Evolutionary conservation across 2,797 vertebrate genomes (phyloP), one percentile per base, ranked within the genome.

Genomic region (Neosilurus hyrtlii): DNA sequence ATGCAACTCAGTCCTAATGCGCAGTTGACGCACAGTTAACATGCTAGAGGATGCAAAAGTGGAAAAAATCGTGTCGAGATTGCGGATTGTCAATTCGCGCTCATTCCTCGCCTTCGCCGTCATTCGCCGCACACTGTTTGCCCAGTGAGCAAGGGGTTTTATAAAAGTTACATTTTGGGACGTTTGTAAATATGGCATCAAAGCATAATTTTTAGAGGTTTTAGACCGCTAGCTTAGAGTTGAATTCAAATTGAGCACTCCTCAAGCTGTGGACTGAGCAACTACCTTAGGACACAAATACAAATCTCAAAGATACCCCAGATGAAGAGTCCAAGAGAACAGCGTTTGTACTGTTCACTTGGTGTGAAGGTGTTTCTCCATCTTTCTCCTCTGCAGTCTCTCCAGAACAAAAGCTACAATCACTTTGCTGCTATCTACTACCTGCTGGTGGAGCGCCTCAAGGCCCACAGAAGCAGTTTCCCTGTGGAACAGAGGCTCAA

Each of bases 341-440:
- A 24, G n/a, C n/a, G n/a, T 51, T 14, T 51, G 6, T 6, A 51
- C 0, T 51, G 7, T 49, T 14, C 11, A 49, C n/a, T 51, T 20
- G 43, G 43, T 51, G 4, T 30, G 26, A 22, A 57, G 54, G 26
- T 20, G 43, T 70, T 49, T n/a, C 22, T 52, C 8, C 16, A 18
- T 62, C 16, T 63, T 54, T 37, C 15, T 20, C 43, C 75, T 59
- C 5, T 86, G n/a, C 92, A 99, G 98, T 98, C 98, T 87, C 93
- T 99, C 89, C 96, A 99, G 94, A 97, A 97, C 93, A 98, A 97
- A 94, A 99, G 97, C 91, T 99, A 99, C 88, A 99, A 99, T 92
- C 97, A 99, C 93, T 99, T 99, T 90, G 97, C 97, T 91, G 98
- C 98, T 86, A 99, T 99, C 91, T 99, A 99, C 90, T 99, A 96